Conservation (phyloP, 1,140 invertebrate species). For the Drosophila prosaltans region DNA sequence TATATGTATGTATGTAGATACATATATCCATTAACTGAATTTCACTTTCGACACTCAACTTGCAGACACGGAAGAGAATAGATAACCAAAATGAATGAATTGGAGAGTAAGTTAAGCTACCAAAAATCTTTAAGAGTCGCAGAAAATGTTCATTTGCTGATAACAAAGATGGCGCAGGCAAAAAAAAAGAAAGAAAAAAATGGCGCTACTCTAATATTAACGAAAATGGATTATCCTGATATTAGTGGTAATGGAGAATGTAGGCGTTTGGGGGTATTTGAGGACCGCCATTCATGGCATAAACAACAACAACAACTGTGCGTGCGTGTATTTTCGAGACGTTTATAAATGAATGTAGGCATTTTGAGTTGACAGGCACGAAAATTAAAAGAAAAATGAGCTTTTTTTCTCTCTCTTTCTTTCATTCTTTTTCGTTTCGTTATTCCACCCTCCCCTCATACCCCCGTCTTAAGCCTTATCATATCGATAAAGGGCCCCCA, state of each 20-base stretch:
- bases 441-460: constrained; percentile 18
- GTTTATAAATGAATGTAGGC: constrained; percentile 82
- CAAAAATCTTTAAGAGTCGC: not conserved
- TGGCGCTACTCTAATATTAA: constrained; percentile 64
- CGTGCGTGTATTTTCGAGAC: constrained; percentile 61
- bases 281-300: constrained; percentile 36
- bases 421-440: constrained; percentile 29
- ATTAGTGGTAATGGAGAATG: constrained; percentile 3
- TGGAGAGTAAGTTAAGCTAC: not conserved
- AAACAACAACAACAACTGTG: not conserved
- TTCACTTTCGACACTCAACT: constrained; percentile 3
- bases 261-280: not conserved
- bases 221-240: constrained; percentile 77
- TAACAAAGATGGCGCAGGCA: constrained; percentile 44
- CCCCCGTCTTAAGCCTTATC: constrained; percentile 24
- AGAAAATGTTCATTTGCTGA: not conserved
- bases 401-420: constrained; percentile 47
- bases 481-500: constrained; percentile 49
- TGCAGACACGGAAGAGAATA: constrained; percentile 5
- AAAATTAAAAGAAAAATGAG: constrained; percentile 83
- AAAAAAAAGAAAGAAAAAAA: constrained; percentile 24
- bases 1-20: no score
- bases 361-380: constrained; percentile 82
- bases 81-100: not conserved
- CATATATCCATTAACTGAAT: not conserved